A percentile compares a stretch with the other conserved stretches of the same genome.
Conservation (phyloP, 2,888 invertebrate species). For the Lypha dubia region DNA sequence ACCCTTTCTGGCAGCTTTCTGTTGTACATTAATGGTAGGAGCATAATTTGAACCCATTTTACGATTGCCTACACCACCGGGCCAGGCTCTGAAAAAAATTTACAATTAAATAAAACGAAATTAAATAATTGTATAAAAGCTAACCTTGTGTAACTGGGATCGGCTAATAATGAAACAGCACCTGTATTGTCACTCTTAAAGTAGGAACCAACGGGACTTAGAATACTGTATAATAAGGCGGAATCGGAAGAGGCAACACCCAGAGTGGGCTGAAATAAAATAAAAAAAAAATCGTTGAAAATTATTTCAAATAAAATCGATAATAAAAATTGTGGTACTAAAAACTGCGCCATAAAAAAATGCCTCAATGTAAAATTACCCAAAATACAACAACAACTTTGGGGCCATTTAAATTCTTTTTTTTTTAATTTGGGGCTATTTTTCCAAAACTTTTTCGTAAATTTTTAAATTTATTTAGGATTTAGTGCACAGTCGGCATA, state of each 20-base stretch:
- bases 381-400: too few species aligned
- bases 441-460: too few species aligned
- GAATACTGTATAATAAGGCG: conserved; percentile 95
- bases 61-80: conserved; percentile 95
- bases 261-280: conserved; percentile 90
- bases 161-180: conserved; percentile 94
- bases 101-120: neutral
- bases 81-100: conserved; percentile 88
- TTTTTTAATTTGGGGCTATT: too few species aligned
- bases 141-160: conserved; percentile 90
- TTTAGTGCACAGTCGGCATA: too few species aligned
- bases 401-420: too few species aligned
- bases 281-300: conserved; percentile 47
- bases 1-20: conserved; percentile 89
- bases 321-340: too few species aligned
- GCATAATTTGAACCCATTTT: conserved; percentile 98
- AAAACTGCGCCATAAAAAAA: too few species aligned
- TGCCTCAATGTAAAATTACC: too few species aligned
- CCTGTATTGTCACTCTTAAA: conserved; percentile 88
- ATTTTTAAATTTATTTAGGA: too few species aligned
- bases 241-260: conserved; percentile 94
- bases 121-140: neutral
- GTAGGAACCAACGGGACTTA: conserved; percentile 97
- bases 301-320: too few species aligned
- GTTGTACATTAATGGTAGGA: conserved; percentile 93